phyloP scores from a whole-genome alignment of 2,888 invertebrate genomes.

The Tenthredo mesomela region DNA sequence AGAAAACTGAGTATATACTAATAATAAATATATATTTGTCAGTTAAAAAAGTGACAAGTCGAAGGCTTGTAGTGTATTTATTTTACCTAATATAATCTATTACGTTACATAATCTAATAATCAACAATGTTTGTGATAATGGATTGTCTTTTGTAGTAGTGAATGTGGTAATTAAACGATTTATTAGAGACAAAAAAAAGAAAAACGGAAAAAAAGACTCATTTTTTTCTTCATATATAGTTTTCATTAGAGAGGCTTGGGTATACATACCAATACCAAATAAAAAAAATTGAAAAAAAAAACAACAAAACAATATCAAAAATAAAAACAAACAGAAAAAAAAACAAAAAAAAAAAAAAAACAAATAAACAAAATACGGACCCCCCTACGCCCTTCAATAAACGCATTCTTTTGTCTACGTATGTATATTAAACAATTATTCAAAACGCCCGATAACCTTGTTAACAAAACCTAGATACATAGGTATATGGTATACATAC shows the following conservation, averaged over 20 bases:
- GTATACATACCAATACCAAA: neutral
- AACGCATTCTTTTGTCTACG: neutral
- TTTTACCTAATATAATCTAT: neutral
- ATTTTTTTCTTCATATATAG: slow-evolving; percentile 5
- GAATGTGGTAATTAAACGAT: slow-evolving; percentile 22
- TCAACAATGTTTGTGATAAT: slow-evolving; percentile 71
- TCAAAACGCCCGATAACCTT: neutral
- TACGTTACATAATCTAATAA: slow-evolving; percentile 53
- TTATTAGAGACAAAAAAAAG: neutral
- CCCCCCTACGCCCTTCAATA: neutral
- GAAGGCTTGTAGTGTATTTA: slow-evolving; percentile 31
- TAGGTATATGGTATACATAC: too few relatives aligned
- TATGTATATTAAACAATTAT: neutral
- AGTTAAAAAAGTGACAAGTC: slow-evolving; percentile 5
- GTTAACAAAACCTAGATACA: slow-evolving; percentile 5
- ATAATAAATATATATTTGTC: neutral
- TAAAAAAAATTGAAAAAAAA: too few relatives aligned
- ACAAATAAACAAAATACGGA: neutral
- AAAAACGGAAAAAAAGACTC: neutral
- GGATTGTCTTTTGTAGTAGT: slow-evolving; percentile 74
- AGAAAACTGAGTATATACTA: slow-evolving; percentile 2
- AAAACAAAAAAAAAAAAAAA: neutral
- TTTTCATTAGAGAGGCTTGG: neutral
- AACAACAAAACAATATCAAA: too few relatives aligned
- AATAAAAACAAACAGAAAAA: neutral